Percentiles rank a stretch among this genome's conserved stretches.
Evolutionary conservation across 2,888 invertebrate species (phyloP).

Genomic region (Acholoe squamosa): DNA sequence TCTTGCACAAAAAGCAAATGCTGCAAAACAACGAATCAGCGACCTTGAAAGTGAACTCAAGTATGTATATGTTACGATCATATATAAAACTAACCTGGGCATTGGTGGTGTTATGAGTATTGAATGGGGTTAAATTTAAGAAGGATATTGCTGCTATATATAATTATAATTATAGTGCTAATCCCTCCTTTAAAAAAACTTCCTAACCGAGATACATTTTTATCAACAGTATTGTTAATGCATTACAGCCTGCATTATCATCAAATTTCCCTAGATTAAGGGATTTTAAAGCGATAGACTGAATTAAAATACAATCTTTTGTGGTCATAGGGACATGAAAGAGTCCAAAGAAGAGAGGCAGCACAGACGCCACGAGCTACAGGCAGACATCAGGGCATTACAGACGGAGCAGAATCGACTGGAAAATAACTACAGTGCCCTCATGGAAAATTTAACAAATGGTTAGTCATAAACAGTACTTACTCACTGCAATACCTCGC

Average conservation of each 20-base stretch:
- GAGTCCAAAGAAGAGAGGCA: not conserved
- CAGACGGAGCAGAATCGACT: not conserved
- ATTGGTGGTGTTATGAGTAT: too few species aligned
- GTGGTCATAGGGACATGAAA: not conserved
- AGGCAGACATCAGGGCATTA: slow-evolving; percentile 5
- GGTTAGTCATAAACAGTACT: not conserved
- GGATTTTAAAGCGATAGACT: too few species aligned
- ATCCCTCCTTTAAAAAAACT: too few species aligned
- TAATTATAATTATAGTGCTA: too few species aligned
- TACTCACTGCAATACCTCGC: too few species aligned
- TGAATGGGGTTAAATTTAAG: too few species aligned
- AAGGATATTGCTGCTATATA: too few species aligned
- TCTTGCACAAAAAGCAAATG: slow-evolving; percentile 20
- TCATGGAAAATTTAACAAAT: slow-evolving; percentile 21
- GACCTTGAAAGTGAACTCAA: slow-evolving; percentile 3
- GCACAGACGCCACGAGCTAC: not conserved
- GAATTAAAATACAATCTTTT: not conserved
- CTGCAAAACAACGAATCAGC: slow-evolving; percentile 4
- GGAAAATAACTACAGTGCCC: slow-evolving; percentile 19
- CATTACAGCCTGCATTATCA: too few species aligned
- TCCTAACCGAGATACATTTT: too few species aligned
- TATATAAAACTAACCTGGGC: too few species aligned
- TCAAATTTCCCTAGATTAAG: too few species aligned
- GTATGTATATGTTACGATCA: not conserved
- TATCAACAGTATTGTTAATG: too few species aligned